Percentiles rank a stretch among this genome's conserved stretches.
Evolutionary conservation across 37 sponge, comb jelly and placozoan species (phyloP).

Genomic region (Petrosia ficiformis): DNA sequence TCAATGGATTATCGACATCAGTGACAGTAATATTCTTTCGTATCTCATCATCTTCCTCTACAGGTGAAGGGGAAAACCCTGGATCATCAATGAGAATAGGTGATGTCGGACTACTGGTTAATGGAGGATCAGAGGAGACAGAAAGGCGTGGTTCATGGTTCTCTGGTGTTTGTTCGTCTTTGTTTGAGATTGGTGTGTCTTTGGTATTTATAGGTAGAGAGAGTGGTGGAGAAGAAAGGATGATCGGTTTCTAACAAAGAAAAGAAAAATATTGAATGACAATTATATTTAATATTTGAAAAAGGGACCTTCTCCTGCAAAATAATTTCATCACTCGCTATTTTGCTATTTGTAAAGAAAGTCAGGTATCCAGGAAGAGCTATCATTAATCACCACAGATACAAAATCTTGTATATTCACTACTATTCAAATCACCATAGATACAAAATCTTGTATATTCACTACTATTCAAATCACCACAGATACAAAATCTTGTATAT

Average conservation of each 20-base stretch:
- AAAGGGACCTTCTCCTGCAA: too few species aligned
- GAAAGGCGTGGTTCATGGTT: not conserved
- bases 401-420: too few species aligned
- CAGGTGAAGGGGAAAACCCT: not conserved
- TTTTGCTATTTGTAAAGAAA: not conserved
- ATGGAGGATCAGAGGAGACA: not conserved
- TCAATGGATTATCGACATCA: not conserved
- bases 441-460: too few species aligned
- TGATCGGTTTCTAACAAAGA: too few species aligned
- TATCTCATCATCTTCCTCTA: not conserved
- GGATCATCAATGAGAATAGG: constrained; percentile 2
- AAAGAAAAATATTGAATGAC: not conserved
- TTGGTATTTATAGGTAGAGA: too few species aligned
- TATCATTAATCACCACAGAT: too few species aligned
- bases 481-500: too few species aligned
- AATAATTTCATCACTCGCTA: not conserved
- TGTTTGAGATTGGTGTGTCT: too few species aligned
- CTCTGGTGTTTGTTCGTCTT: not conserved
- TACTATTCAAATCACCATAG: too few species aligned
- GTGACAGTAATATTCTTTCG: not conserved
- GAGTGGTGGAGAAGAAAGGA: too few species aligned
- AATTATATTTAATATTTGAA: not conserved
- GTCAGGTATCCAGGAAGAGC: too few species aligned
- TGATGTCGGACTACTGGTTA: not conserved
- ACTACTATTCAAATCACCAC: too few species aligned